Evolutionary conservation across 2,888 invertebrate genomes (phyloP).

Genomic region (Eupithecia dodoneata): DNA sequence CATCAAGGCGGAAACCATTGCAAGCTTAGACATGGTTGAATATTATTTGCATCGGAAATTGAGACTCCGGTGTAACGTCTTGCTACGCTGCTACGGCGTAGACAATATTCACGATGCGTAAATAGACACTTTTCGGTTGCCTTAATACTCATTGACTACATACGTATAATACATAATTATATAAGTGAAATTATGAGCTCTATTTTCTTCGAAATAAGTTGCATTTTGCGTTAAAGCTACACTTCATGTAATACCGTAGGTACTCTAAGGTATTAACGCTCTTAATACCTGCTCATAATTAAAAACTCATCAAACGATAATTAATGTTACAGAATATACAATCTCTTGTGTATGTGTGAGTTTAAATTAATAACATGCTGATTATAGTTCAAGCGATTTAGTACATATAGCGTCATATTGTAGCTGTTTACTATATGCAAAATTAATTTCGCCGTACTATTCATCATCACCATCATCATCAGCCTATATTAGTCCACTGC

Average conservation of each 20-base stretch:
- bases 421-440: not conserved
- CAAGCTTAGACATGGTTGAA: not conserved
- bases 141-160: no score
- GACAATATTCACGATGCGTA: not conserved
- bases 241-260: no score
- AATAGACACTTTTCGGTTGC: not conserved
- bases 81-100: conserved; percentile 3
- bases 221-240: not conserved
- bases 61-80: not conserved
- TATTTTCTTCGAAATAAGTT: no score
- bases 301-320: conserved; percentile 6
- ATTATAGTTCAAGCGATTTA: conserved; percentile 26
- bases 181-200: no score
- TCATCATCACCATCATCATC: no score
- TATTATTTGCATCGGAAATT: conserved; percentile 6
- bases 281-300: not conserved
- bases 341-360: conserved; percentile 2
- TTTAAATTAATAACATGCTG: conserved; percentile 25
- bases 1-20: not conserved
- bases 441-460: conserved; percentile 7
- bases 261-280: not conserved
- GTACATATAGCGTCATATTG: conserved; percentile 4
- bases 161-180: no score
- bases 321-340: not conserved
- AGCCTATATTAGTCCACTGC: no score